These are phyloP conservation scores for Scomber japonicus DNA, from an alignment of 2,113 vertebrate genomes.

Conservation along the genomic window DNA sequence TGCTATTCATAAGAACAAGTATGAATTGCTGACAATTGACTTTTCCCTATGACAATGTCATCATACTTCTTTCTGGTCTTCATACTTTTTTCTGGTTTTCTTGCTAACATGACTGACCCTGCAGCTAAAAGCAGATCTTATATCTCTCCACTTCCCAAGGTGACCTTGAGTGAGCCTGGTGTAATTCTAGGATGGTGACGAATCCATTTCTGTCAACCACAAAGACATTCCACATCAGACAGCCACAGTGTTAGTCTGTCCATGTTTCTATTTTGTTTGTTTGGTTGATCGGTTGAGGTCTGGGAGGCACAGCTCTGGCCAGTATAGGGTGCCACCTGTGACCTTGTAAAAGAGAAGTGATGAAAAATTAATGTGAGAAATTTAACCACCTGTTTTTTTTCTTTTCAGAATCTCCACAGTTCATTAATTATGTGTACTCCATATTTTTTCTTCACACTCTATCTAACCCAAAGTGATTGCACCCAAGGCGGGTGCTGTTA, in stretches of 20 bases:
- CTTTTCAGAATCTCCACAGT: slow-evolving; percentile 35
- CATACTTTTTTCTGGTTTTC: background rate
- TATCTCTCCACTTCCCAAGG: slow-evolving; percentile 7
- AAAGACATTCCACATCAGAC: slow-evolving; percentile 36
- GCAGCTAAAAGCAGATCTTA: slow-evolving; percentile 13
- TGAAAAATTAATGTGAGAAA: slow-evolving; percentile 79
- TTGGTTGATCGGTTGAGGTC: slow-evolving; percentile 42
- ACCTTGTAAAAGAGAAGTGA: slow-evolving; percentile 77
- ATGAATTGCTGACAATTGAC: background rate
- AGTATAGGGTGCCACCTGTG: slow-evolving; percentile 68
- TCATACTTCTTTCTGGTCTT: background rate
- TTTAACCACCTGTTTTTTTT: slow-evolving; percentile 53
- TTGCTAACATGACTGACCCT: background rate
- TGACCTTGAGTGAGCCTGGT: slow-evolving; percentile 28
- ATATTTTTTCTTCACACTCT: slow-evolving; percentile 20
- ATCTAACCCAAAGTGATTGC: background rate
- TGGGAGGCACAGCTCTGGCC: slow-evolving; percentile 29
- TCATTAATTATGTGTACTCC: slow-evolving; percentile 43
- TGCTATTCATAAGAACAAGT: background rate
- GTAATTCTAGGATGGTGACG: slow-evolving; percentile 45
- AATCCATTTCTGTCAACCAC: slow-evolving; percentile 27
- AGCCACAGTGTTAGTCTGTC: background rate
- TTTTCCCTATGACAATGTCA: background rate
- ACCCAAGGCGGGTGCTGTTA: background rate
- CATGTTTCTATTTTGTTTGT: slow-evolving; percentile 55